Evolutionary conservation across 2,888 invertebrate species (phyloP).

Genomic region (Phaedon cochleariae): DNA sequence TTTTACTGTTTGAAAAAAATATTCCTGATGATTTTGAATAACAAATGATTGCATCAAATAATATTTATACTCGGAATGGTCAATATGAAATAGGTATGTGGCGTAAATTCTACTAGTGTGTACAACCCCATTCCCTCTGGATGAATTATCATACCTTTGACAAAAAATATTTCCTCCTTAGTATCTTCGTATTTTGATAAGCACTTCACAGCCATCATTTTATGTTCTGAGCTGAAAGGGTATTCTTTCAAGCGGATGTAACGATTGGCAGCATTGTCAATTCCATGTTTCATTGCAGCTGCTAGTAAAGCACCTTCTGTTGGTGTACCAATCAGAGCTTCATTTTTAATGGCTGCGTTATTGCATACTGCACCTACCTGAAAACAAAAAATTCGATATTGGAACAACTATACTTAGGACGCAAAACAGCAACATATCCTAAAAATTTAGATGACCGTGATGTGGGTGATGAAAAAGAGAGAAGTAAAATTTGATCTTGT

Average conservation of each 20-base stretch:
- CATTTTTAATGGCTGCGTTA: conserved; percentile 90
- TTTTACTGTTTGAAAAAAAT: too few relatives aligned
- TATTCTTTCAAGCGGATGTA: conserved; percentile 91
- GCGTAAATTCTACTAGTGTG: too few relatives aligned
- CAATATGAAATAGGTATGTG: too few relatives aligned
- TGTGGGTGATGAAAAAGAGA: too few relatives aligned
- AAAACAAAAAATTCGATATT: conserved; percentile 24
- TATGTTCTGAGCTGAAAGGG: conserved; percentile 97
- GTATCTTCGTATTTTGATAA: conserved; percentile 79
- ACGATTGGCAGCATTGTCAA: conserved; percentile 81
- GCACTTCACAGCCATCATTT: conserved; percentile 98
- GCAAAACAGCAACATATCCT: too few relatives aligned
- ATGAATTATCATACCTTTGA: conserved; percentile 82
- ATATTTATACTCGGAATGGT: too few relatives aligned
- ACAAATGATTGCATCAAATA: too few relatives aligned
- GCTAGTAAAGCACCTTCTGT: conserved; percentile 97
- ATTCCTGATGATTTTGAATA: too few relatives aligned
- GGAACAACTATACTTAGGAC: too few relatives aligned
- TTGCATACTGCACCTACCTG: conserved; percentile 91
- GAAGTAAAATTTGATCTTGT: too few relatives aligned
- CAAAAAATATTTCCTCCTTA: conserved; percentile 84
- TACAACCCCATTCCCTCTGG: too few relatives aligned
- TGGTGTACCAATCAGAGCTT: conserved; percentile 89
- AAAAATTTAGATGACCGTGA: too few relatives aligned
- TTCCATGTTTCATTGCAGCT: conserved; percentile 90